Evolutionary conservation across 2,888 invertebrate species (phyloP), one percentile per base, ranked within the genome.

Genomic region (Macrosoma leucophasiata): DNA sequence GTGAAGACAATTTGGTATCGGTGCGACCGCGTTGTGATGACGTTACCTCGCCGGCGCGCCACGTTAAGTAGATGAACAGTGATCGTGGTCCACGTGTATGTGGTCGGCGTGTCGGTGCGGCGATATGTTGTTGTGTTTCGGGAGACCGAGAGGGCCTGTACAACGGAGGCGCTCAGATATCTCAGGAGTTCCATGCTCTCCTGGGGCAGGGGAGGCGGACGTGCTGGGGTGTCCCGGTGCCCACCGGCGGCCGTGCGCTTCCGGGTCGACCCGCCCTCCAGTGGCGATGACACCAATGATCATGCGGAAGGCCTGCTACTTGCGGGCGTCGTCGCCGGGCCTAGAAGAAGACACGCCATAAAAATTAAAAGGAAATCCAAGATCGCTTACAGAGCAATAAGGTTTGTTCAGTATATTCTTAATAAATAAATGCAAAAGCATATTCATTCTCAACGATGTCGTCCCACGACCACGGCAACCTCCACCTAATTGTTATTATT

Each of bases 141-240:
- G 55, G 56, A 58, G 52, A 65, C 62, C 55, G 65, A 70, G 73
- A 69, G 75, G 73, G 71, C 69, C 69, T 67, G 68, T 74, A 82
- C 75, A 70, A 84, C 84, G 84, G 82, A 82, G 81, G 73, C 81
- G 62, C 73, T 84, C 68, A 77, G 79, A 66, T 69, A 71, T 63
- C 68, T 84, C 62, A 78, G 74, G 66, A 77, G 68, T 60, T 76
- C 79, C 59, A 84, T 84, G 82, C 75, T 81, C 69, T 68, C 79
- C 55, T 81, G 82, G 82, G 47, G 63, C 44, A 44, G 63, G 55
- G 59, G 69, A 50, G 55, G 62, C 55, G 58, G 62, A 48, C 50
- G 62, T 45, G 64, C 68, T 55, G 62, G 71, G 47, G 50, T 65
- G 42, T 63, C 73, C 31, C 59, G 60, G 50, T 55, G 54, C 40